These are phyloP conservation scores for Harpagifer antarcticus DNA, from an alignment of 2,797 vertebrate genomes.

Conservation along the genomic window DNA sequence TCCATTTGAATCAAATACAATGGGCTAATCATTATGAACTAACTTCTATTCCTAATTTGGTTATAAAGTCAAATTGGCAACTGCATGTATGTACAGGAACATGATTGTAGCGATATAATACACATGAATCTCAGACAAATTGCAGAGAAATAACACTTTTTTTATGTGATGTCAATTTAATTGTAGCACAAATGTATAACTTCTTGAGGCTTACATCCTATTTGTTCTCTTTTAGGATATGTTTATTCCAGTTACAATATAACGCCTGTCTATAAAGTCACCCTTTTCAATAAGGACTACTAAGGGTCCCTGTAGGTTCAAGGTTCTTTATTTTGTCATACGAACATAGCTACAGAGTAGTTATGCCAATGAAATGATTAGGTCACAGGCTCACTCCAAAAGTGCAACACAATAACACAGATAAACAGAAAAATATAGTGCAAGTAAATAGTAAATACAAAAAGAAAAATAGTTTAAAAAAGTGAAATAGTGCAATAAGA, in stretches of 20 bases:
- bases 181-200: not conserved
- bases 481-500: too few species aligned
- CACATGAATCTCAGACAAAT: not conserved
- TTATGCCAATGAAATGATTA: too few species aligned
- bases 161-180: not conserved
- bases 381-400: too few species aligned
- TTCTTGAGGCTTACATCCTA: not conserved
- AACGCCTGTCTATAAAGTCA: not conserved
- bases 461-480: too few species aligned
- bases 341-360: too few species aligned
- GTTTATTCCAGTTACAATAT: not conserved
- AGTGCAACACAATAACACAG: too few species aligned
- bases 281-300: not conserved
- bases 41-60: not conserved
- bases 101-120: not conserved
- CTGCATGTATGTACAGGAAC: not conserved
- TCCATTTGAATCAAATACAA: constrained; percentile 26
- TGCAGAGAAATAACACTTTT: not conserved
- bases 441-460: too few species aligned
- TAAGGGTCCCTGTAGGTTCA: not conserved
- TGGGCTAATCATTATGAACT: constrained; percentile 16
- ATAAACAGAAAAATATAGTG: too few species aligned
- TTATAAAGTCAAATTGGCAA: constrained; percentile 1
- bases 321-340: too few species aligned
- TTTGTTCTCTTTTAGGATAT: not conserved